These are phyloP conservation scores for Petrocephalus sullivani DNA, from an alignment of 2,797 vertebrate species.

Conservation along the genomic window DNA sequence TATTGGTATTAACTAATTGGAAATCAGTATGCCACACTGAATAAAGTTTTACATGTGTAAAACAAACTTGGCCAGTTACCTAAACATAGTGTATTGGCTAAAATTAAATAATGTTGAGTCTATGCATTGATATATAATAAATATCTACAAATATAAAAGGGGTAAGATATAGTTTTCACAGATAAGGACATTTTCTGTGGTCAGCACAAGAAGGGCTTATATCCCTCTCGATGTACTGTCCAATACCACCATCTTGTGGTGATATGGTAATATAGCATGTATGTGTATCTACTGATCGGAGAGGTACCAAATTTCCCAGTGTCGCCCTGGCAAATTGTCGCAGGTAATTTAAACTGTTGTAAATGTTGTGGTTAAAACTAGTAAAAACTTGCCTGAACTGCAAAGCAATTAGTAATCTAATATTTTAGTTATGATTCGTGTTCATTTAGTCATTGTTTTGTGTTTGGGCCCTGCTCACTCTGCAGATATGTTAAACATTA, in stretches of 20 bases:
- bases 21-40: background rate
- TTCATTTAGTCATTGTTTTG: background rate
- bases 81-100: background rate
- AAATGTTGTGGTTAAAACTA: background rate
- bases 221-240: background rate
- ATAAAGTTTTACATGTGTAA: background rate
- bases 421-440: background rate
- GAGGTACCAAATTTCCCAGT: background rate
- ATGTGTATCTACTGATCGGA: background rate
- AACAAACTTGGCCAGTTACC: background rate
- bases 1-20: background rate
- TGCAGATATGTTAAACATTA: background rate
- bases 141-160: background rate
- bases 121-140: background rate
- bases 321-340: background rate
- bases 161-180: background rate
- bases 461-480: background rate
- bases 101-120: background rate
- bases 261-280: background rate
- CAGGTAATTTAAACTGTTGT: background rate
- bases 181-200: background rate
- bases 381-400: background rate
- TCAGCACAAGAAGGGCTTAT: background rate
- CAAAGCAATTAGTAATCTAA: background rate
- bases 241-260: constrained; percentile 20